These are phyloP conservation scores for Halesus radiatus DNA, from an alignment of 1,140 invertebrate species.

Conservation along the genomic window DNA sequence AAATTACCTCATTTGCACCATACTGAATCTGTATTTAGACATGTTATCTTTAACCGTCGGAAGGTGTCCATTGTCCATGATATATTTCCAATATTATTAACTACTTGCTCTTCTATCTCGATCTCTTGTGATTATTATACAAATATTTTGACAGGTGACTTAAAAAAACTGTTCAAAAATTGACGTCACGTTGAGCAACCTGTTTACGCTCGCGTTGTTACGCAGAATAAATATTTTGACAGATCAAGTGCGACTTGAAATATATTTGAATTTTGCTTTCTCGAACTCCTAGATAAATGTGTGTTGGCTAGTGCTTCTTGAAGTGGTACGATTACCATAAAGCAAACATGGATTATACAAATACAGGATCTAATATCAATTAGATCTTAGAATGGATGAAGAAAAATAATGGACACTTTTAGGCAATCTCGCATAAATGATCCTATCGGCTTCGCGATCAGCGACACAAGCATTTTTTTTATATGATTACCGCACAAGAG, in stretches of 20 bases:
- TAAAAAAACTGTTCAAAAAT: constrained; percentile 19
- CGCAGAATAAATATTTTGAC: constrained; percentile 25
- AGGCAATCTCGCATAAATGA: no score
- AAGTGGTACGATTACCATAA: constrained; percentile 23
- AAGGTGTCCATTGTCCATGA: constrained; percentile 32
- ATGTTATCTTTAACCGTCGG: no score
- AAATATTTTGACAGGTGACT: constrained; percentile 47
- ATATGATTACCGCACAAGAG: no score
- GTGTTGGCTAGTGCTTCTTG: not conserved
- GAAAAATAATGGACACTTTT: no score
- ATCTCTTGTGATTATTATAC: constrained; percentile 42
- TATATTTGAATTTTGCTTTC: constrained; percentile 1
- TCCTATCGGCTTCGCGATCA: no score
- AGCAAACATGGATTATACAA: no score
- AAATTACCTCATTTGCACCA: no score
- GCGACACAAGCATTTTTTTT: no score
- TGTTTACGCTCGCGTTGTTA: constrained; percentile 25
- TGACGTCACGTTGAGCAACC: constrained; percentile 26
- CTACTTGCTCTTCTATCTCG: constrained; percentile 25
- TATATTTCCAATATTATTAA: constrained; percentile 28
- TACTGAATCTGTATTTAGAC: no score
- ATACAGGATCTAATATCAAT: not conserved
- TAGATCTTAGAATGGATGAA: not conserved
- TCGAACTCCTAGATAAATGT: not conserved
- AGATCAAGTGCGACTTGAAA: constrained; percentile 17